Evolutionary conservation across 1,140 invertebrate species (phyloP).

Genomic region (Lanistes nyassanus): DNA sequence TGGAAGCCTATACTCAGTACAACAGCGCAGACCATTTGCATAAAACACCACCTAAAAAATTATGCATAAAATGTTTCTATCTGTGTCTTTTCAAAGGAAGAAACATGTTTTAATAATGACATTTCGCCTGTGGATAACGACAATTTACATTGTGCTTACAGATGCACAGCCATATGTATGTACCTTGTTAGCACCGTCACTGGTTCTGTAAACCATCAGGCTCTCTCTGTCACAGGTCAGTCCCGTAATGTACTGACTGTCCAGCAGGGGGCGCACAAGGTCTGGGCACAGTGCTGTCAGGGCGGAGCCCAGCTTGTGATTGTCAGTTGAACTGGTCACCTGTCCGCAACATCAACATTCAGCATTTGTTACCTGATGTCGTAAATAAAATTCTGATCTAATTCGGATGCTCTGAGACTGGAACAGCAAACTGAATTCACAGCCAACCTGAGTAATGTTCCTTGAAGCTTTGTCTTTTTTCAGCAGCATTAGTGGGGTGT

Average conservation of each 20-base stretch:
- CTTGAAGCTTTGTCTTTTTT: too few species aligned
- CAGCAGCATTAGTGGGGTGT: too few species aligned
- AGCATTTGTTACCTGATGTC: neutral
- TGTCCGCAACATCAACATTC: neutral
- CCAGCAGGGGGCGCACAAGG: conserved; percentile 37
- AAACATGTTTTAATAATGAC: neutral
- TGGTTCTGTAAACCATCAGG: conserved; percentile 43
- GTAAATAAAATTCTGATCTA: neutral
- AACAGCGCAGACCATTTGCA: too few species aligned
- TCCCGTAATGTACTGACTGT: conserved; percentile 50
- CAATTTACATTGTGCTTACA: neutral
- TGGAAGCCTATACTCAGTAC: too few species aligned
- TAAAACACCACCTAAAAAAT: too few species aligned
- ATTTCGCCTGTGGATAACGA: neutral
- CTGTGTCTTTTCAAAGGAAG: neutral
- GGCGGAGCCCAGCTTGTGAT: conserved; percentile 10
- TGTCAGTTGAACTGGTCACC: conserved; percentile 1
- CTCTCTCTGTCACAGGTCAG: conserved; percentile 36
- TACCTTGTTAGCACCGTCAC: conserved; percentile 40
- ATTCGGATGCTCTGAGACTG: too few species aligned
- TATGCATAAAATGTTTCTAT: neutral
- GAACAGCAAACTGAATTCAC: too few species aligned
- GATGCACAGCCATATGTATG: neutral
- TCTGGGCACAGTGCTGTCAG: conserved; percentile 31
- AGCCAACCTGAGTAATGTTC: too few species aligned